Conservation (phyloP, 2,113 vertebrate genomes). For the Nematolebias whitei region DNA sequence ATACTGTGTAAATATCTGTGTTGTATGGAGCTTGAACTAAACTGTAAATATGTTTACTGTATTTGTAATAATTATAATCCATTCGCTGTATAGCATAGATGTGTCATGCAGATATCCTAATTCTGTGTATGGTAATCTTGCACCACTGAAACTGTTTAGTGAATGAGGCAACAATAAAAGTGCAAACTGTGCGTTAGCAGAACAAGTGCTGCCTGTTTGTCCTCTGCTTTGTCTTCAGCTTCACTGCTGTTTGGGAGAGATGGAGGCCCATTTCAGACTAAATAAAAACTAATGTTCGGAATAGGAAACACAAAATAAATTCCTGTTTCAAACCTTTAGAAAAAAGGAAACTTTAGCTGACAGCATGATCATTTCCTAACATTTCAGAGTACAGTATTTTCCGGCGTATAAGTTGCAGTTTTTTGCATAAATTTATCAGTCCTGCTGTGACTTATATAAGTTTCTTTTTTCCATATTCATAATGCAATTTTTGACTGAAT, state of each 20-base stretch:
- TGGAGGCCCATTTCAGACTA: background rate
- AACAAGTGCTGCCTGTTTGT: conserved; percentile 44
- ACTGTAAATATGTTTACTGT: conserved; percentile 99
- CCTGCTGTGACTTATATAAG: too few relatives aligned
- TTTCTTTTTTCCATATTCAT: too few relatives aligned
- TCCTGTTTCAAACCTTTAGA: background rate
- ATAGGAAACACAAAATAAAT: background rate
- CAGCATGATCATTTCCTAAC: too few relatives aligned
- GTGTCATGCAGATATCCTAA: conserved; percentile 98
- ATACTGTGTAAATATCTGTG: conserved; percentile 99
- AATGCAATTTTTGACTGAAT: too few relatives aligned
- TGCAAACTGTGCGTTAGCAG: conserved; percentile 88
- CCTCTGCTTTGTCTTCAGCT: conserved; percentile 18
- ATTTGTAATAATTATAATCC: conserved; percentile 99
- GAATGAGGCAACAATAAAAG: conserved; percentile 98
- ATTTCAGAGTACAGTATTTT: too few relatives aligned
- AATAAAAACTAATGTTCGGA: too few relatives aligned
- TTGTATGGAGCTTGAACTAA: conserved; percentile 97
- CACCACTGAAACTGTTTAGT: conserved; percentile 94
- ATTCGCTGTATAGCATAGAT: conserved; percentile 99
- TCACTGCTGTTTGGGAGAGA: background rate
- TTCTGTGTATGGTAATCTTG: conserved; percentile 97
- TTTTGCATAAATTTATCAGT: too few relatives aligned
- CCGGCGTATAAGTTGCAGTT: too few relatives aligned
- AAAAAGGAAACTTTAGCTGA: background rate